Evolutionary conservation across 2,113 vertebrate genomes (phyloP).

Genomic region (Colinus virginianus): DNA sequence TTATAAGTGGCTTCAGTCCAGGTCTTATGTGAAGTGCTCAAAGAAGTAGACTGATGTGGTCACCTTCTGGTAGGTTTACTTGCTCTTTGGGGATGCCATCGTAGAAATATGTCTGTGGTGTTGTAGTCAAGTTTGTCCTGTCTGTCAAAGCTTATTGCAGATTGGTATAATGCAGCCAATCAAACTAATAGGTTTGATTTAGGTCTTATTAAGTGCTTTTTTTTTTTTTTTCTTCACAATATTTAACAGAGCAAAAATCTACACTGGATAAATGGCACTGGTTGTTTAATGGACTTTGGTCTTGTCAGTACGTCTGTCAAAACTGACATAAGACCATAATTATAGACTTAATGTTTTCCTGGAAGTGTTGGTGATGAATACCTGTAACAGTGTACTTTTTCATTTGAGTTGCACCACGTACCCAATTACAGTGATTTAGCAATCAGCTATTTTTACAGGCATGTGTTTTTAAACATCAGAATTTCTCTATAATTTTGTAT

Average conservation of each 20-base stretch:
- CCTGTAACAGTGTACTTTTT: not conserved
- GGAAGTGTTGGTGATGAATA: not conserved
- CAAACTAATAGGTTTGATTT: not conserved
- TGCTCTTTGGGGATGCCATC: not conserved
- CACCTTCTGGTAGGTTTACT: not conserved
- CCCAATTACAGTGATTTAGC: not conserved
- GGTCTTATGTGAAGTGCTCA: not conserved
- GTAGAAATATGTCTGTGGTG: not conserved
- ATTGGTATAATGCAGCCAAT: not conserved
- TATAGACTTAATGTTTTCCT: not conserved
- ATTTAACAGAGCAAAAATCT: not conserved
- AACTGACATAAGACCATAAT: not conserved
- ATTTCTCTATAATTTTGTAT: not conserved
- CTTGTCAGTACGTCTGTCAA: not conserved
- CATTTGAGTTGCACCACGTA: not conserved
- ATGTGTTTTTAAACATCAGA: not conserved
- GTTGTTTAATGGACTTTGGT: not conserved
- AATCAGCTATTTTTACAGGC: not conserved
- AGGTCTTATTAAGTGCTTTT: not conserved
- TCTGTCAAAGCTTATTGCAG: not conserved
- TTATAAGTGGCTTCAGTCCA: not conserved
- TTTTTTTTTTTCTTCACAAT: not conserved
- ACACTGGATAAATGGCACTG: not conserved
- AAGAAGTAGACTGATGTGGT: not conserved
- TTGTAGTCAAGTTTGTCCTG: not conserved